Evolutionary conservation across 2,888 invertebrate genomes (phyloP).

Genomic region (Drosophila bunnanda): DNA sequence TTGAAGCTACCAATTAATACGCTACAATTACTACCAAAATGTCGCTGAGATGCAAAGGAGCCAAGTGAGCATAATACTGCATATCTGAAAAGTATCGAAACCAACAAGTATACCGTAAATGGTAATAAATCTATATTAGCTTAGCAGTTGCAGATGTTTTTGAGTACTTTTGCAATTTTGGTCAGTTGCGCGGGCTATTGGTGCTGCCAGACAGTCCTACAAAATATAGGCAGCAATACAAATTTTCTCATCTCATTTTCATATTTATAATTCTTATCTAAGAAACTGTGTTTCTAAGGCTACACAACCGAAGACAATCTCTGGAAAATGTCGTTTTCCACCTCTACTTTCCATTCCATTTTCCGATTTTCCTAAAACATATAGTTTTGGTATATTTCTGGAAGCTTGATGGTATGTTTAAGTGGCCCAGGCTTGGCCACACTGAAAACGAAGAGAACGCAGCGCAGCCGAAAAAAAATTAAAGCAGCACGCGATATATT

Average conservation of each 20-base stretch:
- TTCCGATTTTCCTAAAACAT: neutral
- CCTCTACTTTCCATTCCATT: neutral
- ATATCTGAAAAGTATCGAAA: too few species aligned
- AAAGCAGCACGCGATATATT: conserved; percentile 81
- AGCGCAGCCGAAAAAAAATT: conserved; percentile 77
- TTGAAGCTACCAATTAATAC: conserved; percentile 26
- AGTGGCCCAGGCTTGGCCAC: neutral
- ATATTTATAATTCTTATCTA: neutral
- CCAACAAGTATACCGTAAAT: neutral
- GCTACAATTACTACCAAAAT: too few species aligned
- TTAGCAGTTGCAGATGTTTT: too few species aligned
- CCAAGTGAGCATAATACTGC: too few species aligned
- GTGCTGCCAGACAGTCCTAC: neutral
- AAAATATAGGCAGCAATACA: too few species aligned
- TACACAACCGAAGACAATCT: neutral
- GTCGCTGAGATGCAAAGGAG: too few species aligned
- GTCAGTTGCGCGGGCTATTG: too few species aligned
- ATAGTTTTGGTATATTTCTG: neutral
- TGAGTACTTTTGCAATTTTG: too few species aligned
- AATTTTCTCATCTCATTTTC: neutral
- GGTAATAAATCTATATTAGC: too few species aligned
- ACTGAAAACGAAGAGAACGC: conserved; percentile 71
- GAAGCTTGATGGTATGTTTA: conserved; percentile 3
- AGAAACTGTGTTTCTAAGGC: neutral
- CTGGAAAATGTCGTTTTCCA: neutral